Base-by-base conservation (phyloP, 2,888 invertebrate genomes). In the Herminia tarsipennalis region DNA sequence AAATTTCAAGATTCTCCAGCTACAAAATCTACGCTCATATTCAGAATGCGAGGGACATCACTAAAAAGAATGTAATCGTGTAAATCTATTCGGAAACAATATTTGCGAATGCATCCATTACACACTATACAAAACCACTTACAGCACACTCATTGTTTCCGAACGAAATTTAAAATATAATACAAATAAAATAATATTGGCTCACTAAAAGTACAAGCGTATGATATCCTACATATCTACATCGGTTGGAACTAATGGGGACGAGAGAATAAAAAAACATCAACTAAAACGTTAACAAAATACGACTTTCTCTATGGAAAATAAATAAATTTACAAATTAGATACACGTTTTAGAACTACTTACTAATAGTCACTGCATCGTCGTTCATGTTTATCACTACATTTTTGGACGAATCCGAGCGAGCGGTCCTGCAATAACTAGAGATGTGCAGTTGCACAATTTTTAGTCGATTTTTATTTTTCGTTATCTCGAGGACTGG, bases 221-320 rank as follows among this genome's bases (percentile, higher is more conserved):
- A 91, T 90, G 83, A 88, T 78, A 85, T 83, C 85, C 90, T 90
- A 91, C 76, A 78, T 75, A 83, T 81, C 90, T 90, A 90, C 88
- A 81, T 76, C 85, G 79, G 86, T 83, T 86, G 86, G 86, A 86
- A 84, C 88, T 88, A 87, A 66, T 70, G 75, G 86, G 81, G 78
- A 75, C 78, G 81, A 85, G 82, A 86, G 77, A 83, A 85, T 84
- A 82, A 73, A 70, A 77, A 87, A 90, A 88, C 86, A 90, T 89
- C 89, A 90, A 90, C 90, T 91, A 91, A 87, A 91, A 90, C 90
- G 88, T 91, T 90, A 91, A 91, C 89, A 91, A 90, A 91, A 90
- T 91, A 91, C 90, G 77, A 86, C 87, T 86, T 90, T 90, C 87
- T 90, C 90, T 90, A 90, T 90, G 83, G 88, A 90, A 89, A 90